These are phyloP conservation scores for Monopterus albus DNA, from an alignment of 2,113 vertebrate species.

Conservation along the genomic window DNA sequence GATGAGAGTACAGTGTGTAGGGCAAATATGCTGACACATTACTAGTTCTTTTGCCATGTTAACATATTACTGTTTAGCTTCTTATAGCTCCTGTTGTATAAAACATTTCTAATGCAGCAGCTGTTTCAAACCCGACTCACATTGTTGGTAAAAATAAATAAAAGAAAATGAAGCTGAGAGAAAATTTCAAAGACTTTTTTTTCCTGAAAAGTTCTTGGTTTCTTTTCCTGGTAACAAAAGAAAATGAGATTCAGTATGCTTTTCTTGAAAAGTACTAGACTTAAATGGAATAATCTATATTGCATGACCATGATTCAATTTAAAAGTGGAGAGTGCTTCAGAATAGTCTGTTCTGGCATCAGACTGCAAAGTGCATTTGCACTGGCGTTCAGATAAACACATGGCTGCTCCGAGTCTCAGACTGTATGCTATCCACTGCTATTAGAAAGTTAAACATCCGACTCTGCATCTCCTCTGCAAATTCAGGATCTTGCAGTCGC, in stretches of 20 bases:
- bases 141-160: conserved; percentile 32
- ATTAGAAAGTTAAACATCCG: conserved; percentile 55
- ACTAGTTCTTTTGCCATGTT: conserved; percentile 15
- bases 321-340: conserved; percentile 26
- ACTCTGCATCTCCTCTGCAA: conserved; percentile 29
- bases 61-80: conserved; percentile 8
- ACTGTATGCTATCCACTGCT: conserved; percentile 4
- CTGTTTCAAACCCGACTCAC: conserved; percentile 1
- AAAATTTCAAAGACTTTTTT: not conserved
- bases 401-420: conserved; percentile 22
- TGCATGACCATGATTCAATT: conserved; percentile 34
- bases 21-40: conserved; percentile 11
- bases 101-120: conserved; percentile 13
- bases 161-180: conserved; percentile 29
- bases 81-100: conserved; percentile 22
- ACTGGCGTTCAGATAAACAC: conserved; percentile 7
- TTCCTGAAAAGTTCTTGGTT: not conserved
- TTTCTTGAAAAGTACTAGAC: conserved; percentile 16
- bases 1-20: conserved; percentile 14
- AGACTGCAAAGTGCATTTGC: conserved; percentile 32
- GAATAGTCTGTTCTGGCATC: conserved; percentile 14
- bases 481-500: conserved; percentile 40
- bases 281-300: conserved; percentile 50
- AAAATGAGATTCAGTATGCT: conserved; percentile 6
- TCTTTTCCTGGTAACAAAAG: conserved; percentile 19